Evolutionary conservation across 2,113 vertebrate genomes (phyloP), one percentile per base, ranked within the genome.

Genomic region (Scophthalmus maximus): DNA sequence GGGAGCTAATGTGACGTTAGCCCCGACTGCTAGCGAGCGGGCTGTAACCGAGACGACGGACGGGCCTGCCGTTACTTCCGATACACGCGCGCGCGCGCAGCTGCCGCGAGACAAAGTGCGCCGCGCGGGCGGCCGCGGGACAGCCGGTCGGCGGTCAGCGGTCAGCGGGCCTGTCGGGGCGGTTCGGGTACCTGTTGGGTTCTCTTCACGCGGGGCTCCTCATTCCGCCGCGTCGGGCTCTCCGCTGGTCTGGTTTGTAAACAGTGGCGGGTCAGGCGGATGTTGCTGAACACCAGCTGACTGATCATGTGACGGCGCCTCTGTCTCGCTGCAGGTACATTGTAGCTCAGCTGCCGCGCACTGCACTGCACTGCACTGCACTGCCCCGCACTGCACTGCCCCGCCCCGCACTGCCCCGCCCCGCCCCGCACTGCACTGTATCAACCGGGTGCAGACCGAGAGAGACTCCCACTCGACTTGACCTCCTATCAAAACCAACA

Each of bases 271-370:
- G 72, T 81, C 81, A 89, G 79, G 84, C 87, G 86, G 86, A 76
- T 76, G 78, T n/a, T 84, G 51, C 82, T 68, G 83, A 36, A 25
- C 69, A 79, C 38, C 89, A 90, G 87, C 90, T 91, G 91, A 91
- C 83, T 81, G 46, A 10, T 84, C 91, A 92, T 1, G 84, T 92
- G 91, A 90, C 15, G 49, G 15, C 17, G 20, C 3, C 6, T 26
- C 40, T 44, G 56, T 5, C 15, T 63, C 44, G 56, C 76, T 70
- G 74, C n/a, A n/a, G n/a, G n/a, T n/a, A n/a, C n/a, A n/a, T n/a
- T n/a, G n/a, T n/a, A n/a, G n/a, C n/a, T n/a, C 46, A 11, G 17
- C 8, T 23, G 7, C 29, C 8, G 12, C 4, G 32, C 4, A 38
- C 5, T 58, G 4, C 6, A 20, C 27, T 34, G 30, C 30, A 32